Conservation (phyloP, 2,888 invertebrate genomes). For the Polia nebulosa region DNA sequence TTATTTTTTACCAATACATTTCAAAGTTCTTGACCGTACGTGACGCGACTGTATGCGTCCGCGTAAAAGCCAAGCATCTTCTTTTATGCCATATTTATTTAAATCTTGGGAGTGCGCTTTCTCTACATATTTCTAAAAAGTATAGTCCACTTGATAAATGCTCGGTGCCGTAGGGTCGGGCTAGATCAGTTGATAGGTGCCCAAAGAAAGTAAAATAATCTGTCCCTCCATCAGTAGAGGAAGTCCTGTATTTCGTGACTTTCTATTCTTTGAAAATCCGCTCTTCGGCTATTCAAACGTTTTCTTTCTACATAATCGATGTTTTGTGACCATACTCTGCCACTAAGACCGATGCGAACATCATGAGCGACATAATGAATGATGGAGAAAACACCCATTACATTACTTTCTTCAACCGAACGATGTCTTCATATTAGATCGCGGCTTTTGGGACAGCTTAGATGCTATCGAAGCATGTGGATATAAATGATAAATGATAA, state of each 20-base stretch:
- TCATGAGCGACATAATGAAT: neutral
- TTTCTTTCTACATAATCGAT: neutral
- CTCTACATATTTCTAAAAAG: no score
- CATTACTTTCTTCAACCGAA: slow-evolving; percentile 8
- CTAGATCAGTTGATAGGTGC: no score
- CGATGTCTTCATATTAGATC: slow-evolving; percentile 4
- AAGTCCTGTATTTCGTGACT: no score
- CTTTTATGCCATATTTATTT: neutral
- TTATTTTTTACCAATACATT: neutral
- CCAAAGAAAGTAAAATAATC: no score
- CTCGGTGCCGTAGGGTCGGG: no score
- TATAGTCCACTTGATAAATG: no score
- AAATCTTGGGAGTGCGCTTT: no score
- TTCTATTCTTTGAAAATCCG: no score
- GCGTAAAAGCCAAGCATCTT: slow-evolving; percentile 2
- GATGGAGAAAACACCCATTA: slow-evolving; percentile 1
- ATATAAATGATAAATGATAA: no score
- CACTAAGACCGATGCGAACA: neutral
- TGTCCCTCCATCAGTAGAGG: no score
- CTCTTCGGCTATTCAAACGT: neutral
- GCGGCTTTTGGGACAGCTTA: neutral
- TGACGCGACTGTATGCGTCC: slow-evolving; percentile 4
- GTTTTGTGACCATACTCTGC: no score
- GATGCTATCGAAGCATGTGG: neutral
- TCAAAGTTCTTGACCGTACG: neutral